Evolutionary conservation across 2,797 vertebrate species (phyloP).

Genomic region (Eremophila alpestris): DNA sequence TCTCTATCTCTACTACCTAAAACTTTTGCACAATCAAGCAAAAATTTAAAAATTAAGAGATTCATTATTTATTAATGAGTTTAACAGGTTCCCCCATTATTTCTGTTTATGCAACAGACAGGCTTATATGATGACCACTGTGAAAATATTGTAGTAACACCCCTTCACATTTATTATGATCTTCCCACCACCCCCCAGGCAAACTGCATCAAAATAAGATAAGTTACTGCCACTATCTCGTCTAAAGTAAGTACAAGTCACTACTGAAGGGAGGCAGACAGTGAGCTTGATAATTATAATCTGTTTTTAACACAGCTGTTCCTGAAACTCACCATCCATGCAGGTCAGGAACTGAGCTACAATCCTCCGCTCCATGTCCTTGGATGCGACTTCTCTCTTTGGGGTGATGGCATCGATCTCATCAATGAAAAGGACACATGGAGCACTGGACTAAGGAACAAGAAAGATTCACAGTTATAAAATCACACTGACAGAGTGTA

Average conservation of each 20-base stretch:
- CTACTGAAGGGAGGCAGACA: not conserved
- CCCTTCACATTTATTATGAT: not conserved
- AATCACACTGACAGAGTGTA: not conserved
- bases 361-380: conserved; percentile 98
- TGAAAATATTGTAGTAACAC: not conserved
- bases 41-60: not conserved
- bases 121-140: not conserved
- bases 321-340: conserved; percentile 88
- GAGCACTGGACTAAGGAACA: conserved; percentile 83
- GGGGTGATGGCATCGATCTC: conserved; percentile 97
- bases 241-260: not conserved
- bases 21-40: not conserved
- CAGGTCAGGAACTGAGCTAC: conserved; percentile 95
- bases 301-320: not conserved
- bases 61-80: not conserved
- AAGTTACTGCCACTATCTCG: not conserved
- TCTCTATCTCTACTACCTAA: not conserved
- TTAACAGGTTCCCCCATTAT: not conserved
- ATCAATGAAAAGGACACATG: conserved; percentile 94
- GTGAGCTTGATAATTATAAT: not conserved
- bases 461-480: not conserved
- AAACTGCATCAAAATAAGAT: not conserved
- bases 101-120: not conserved
- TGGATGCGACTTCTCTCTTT: conserved; percentile 93
- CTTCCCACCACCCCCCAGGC: not conserved